Conservation (phyloP, 2,797 vertebrate species). For the Geotrypetes seraphini region DNA sequence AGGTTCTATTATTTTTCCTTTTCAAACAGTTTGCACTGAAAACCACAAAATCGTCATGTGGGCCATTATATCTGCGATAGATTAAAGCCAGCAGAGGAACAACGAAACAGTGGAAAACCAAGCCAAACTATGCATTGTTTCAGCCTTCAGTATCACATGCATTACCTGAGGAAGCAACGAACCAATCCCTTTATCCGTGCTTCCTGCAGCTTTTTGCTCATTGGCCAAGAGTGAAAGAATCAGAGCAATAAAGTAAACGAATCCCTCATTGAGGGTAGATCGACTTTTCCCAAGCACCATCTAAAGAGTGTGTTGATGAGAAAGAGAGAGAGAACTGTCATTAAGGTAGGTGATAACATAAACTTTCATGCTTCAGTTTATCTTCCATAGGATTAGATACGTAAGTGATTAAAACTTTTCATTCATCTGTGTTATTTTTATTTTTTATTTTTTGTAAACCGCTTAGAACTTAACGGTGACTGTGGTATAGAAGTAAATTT, state of each 20-base stretch:
- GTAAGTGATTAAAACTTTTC: too few species aligned
- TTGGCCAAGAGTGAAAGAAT: slow-evolving; percentile 34
- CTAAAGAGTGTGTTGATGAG: slow-evolving; percentile 21
- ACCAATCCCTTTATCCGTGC: slow-evolving; percentile 15
- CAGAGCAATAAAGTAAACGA: slow-evolving; percentile 29
- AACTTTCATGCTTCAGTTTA: slow-evolving; percentile 8
- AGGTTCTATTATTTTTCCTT: too few species aligned
- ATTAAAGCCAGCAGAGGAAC: background rate
- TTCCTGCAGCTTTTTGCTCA: slow-evolving; percentile 27
- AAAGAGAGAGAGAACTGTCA: slow-evolving; percentile 14
- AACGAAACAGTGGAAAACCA: background rate
- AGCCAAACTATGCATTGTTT: slow-evolving; percentile 24
- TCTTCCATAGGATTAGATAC: slow-evolving; percentile 7
- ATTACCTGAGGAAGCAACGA: slow-evolving; percentile 20
- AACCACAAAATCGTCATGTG: background rate
- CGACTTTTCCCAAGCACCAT: slow-evolving; percentile 26
- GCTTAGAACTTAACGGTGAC: too few species aligned
- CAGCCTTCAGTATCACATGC: slow-evolving; percentile 28
- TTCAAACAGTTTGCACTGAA: background rate
- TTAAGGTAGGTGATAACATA: slow-evolving; percentile 54
- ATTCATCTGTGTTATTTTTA: too few species aligned
- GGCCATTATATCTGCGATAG: background rate
- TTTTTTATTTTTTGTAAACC: too few species aligned
- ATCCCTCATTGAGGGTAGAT: slow-evolving; percentile 15
- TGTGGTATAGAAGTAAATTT: too few species aligned